Evolutionary conservation across 2,797 vertebrate species (phyloP).

Genomic region (Acrossocheilus fasciatus): DNA sequence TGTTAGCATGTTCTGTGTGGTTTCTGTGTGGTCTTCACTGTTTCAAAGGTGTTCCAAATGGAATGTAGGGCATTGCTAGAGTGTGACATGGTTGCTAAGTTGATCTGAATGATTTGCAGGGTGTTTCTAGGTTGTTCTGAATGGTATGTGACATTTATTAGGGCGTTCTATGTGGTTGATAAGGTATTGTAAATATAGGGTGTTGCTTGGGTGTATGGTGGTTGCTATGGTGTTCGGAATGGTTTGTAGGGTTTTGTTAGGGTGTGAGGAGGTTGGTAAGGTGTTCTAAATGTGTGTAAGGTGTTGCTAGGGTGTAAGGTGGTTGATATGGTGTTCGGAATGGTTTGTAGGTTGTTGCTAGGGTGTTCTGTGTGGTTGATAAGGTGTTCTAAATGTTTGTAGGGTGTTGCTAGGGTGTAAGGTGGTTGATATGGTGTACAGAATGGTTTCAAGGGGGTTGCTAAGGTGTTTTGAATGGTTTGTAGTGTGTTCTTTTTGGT

Average conservation of each 20-base stretch:
- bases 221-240: neutral
- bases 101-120: neutral
- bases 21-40: neutral
- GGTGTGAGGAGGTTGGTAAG: neutral
- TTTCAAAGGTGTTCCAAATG: neutral
- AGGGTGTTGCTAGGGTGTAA: neutral
- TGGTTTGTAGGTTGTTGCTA: neutral
- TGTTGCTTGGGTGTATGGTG: neutral
- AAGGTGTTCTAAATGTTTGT: no score
- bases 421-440: no score
- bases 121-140: neutral
- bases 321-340: neutral
- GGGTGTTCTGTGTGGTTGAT: no score
- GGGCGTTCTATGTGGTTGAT: neutral
- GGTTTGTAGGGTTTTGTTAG: neutral
- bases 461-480: no score
- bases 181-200: neutral
- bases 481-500: no score
- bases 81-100: neutral
- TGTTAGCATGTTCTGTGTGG: neutral
- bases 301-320: neutral
- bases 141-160: no score
- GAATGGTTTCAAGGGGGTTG: no score
- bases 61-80: neutral
- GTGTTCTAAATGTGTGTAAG: neutral